Evolutionary conservation across 2,113 vertebrate species (phyloP).

Genomic region (Platichthys flesus): DNA sequence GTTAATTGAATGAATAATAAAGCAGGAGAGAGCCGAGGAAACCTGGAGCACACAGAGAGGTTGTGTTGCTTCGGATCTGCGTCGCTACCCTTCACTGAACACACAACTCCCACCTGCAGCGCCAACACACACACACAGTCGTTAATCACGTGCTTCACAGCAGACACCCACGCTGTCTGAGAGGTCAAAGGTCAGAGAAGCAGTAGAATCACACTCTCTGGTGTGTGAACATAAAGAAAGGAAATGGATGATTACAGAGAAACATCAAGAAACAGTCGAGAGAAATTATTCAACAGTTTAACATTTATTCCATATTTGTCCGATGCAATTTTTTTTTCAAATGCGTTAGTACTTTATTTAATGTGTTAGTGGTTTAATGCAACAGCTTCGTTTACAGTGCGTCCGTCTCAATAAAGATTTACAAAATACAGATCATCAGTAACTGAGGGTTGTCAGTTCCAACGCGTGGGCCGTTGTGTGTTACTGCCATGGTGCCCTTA

Average conservation of each 20-base stretch:
- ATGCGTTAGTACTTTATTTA: constrained; percentile 53
- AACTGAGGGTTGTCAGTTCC: background rate
- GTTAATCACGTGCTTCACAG: constrained; percentile 33
- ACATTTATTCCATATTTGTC: constrained; percentile 63
- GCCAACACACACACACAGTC: background rate
- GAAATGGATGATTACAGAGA: too few species aligned
- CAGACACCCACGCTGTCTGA: constrained; percentile 9
- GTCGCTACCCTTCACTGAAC: constrained; percentile 30
- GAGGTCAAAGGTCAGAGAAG: constrained; percentile 30
- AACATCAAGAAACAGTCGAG: background rate
- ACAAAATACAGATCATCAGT: constrained; percentile 22
- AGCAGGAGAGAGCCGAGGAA: background rate
- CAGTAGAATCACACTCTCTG: too few species aligned
- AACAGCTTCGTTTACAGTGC: constrained; percentile 1
- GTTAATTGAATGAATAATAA: too few species aligned
- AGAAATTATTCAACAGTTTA: constrained; percentile 24
- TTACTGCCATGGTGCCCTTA: too few species aligned
- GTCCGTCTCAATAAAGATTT: constrained; percentile 9
- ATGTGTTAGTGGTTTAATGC: constrained; percentile 64
- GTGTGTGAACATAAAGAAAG: too few species aligned
- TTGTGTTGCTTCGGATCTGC: constrained; percentile 48
- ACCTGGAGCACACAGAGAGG: constrained; percentile 38
- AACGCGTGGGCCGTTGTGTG: too few species aligned
- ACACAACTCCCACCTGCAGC: too few species aligned
- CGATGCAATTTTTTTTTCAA: constrained; percentile 9